Conservation (phyloP, 2,888 invertebrate species). For the Dicyrtomina minuta region DNA sequence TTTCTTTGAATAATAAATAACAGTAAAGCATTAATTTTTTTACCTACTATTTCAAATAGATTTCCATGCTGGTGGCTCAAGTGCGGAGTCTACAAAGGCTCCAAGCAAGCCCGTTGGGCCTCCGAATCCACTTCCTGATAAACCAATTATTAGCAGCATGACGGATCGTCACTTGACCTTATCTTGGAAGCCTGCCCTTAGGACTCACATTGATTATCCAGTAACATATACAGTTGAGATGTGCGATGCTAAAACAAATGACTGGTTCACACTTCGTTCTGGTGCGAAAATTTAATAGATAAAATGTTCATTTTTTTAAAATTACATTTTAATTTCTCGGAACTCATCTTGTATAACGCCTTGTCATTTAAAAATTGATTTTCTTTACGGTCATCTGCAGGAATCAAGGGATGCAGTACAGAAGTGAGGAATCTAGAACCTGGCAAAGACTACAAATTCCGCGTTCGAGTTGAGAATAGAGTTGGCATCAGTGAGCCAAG, state of each 20-base stretch:
- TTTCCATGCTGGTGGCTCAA: slow-evolving; percentile 80
- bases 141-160: slow-evolving; percentile 90
- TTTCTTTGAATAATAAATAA: neutral
- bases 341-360: neutral
- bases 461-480: slow-evolving; percentile 93
- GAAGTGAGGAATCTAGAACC: slow-evolving; percentile 88
- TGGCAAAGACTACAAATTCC: slow-evolving; percentile 91
- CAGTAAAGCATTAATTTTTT: neutral
- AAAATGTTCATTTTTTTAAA: neutral
- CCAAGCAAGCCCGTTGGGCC: slow-evolving; percentile 10
- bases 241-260: slow-evolving; percentile 68
- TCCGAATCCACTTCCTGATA: slow-evolving; percentile 83
- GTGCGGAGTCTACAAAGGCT: slow-evolving; percentile 72
- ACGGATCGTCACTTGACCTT: slow-evolving; percentile 83
- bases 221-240: slow-evolving; percentile 94
- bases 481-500: slow-evolving; percentile 96
- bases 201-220: slow-evolving; percentile 79
- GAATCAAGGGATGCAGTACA: slow-evolving; percentile 32
- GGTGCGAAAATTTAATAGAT: slow-evolving; percentile 58
- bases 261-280: slow-evolving; percentile 84
- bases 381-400: too few relatives aligned
- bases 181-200: slow-evolving; percentile 89
- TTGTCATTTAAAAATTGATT: neutral
- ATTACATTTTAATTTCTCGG: neutral
- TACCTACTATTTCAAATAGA: slow-evolving; percentile 62